A percentile compares a stretch with the other conserved stretches of the same genome.
phyloP scores from a whole-genome alignment of 2,888 invertebrate genomes.

The Gortyna flavago region DNA sequence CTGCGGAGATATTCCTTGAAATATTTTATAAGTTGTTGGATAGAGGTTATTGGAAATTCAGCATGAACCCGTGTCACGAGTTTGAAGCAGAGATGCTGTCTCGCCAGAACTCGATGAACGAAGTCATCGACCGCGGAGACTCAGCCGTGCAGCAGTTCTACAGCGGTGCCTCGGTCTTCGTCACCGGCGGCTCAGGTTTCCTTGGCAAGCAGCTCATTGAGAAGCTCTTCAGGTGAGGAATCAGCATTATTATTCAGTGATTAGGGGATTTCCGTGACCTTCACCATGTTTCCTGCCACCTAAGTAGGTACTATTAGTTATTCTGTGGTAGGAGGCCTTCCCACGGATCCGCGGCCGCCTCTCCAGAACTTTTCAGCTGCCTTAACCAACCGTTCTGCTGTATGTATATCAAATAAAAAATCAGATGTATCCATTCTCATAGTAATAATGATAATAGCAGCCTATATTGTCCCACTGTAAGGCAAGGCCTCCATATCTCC shows the following conservation, averaged over 20 bases:
- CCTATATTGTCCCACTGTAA: too few relatives aligned
- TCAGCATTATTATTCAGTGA: background rate
- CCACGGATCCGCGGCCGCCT: background rate
- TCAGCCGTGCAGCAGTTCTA: slow-evolving; percentile 87
- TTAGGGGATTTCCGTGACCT: too few relatives aligned
- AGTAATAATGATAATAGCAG: too few relatives aligned
- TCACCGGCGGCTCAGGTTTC: slow-evolving; percentile 96
- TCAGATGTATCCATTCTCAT: background rate
- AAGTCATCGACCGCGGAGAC: slow-evolving; percentile 35
- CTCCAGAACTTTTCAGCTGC: background rate
- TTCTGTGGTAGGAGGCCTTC: background rate
- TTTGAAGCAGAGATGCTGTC: slow-evolving; percentile 27
- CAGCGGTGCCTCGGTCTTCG: slow-evolving; percentile 89
- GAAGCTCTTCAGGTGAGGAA: slow-evolving; percentile 26
- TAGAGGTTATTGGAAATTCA: background rate
- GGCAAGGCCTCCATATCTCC: too few relatives aligned
- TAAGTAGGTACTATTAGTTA: too few relatives aligned
- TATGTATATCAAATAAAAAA: background rate
- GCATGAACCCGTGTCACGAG: slow-evolving; percentile 8
- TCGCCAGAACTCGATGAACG: slow-evolving; percentile 37
- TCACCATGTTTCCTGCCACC: background rate
- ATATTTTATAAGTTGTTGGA: background rate
- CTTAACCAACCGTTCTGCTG: background rate
- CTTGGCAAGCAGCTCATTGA: slow-evolving; percentile 74
- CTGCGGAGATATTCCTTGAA: background rate